Conservation (phyloP, 2,888 invertebrate species). For the Machimus atricapillus region DNA sequence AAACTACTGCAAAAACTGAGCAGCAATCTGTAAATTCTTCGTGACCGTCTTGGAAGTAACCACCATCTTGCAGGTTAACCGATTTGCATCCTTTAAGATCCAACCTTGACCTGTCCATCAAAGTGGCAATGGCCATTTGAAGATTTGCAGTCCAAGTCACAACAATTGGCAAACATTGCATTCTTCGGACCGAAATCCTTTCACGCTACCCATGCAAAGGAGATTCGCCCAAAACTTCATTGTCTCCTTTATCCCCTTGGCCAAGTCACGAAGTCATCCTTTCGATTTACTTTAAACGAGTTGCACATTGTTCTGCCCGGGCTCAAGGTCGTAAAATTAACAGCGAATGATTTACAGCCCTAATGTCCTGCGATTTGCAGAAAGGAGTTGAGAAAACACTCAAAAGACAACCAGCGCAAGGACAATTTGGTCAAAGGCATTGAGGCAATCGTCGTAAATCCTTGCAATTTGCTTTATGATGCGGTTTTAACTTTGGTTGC, state of each 20-base stretch:
- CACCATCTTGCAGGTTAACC: background rate
- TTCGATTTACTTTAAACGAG: slow-evolving; percentile 20
- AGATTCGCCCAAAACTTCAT: background rate
- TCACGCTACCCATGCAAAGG: background rate
- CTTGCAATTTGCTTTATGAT: slow-evolving; percentile 11
- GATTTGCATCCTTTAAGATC: background rate
- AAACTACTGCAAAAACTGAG: background rate
- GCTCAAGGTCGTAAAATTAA: background rate
- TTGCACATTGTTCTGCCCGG: background rate
- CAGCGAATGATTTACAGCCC: background rate
- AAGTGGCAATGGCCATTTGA: background rate
- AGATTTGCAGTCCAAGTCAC: slow-evolving; percentile 5
- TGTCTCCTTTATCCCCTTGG: background rate
- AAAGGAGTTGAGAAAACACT: background rate
- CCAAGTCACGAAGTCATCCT: background rate
- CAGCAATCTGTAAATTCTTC: background rate
- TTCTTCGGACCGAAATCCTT: background rate
- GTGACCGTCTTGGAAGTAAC: background rate
- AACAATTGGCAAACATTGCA: slow-evolving; percentile 15
- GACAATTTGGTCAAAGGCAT: background rate
- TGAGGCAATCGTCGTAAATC: background rate
- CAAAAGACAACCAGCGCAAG: background rate
- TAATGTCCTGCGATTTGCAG: background rate
- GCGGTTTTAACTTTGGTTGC: slow-evolving; percentile 22
- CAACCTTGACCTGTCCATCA: slow-evolving; percentile 20